These are phyloP conservation scores for Myrmophylax atrothorax DNA, from an alignment of 2,113 vertebrate species.

Conservation along the genomic window DNA sequence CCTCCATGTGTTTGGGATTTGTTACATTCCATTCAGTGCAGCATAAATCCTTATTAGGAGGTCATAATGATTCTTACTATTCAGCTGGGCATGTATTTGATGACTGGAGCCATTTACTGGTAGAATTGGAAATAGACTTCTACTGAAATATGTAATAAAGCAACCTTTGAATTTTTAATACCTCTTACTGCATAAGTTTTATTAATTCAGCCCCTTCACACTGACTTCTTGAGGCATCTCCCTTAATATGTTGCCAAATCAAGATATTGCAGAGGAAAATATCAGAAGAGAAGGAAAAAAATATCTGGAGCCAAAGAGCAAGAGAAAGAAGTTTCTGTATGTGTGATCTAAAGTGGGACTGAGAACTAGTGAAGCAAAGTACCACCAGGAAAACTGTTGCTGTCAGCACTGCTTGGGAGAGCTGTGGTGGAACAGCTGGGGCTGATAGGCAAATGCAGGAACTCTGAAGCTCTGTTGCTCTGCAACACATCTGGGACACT, in stretches of 20 bases:
- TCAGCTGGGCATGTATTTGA: neutral
- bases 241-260: neutral
- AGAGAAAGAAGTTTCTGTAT: neutral
- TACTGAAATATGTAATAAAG: neutral
- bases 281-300: neutral
- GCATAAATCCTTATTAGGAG: neutral
- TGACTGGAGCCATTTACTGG: neutral
- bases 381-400: neutral
- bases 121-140: neutral
- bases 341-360: neutral
- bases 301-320: neutral
- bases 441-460: neutral
- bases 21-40: neutral
- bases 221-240: neutral
- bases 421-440: neutral
- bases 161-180: neutral
- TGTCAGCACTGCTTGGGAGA: neutral
- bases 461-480: neutral
- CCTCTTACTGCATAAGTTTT: neutral
- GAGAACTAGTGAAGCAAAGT: neutral
- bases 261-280: neutral
- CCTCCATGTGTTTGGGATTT: neutral
- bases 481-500: constrained; percentile 3
- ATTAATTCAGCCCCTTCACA: neutral
- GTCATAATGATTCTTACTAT: neutral